Evolutionary conservation across 2,888 invertebrate species (phyloP).

Genomic region (Pristionchus entomophagus): DNA sequence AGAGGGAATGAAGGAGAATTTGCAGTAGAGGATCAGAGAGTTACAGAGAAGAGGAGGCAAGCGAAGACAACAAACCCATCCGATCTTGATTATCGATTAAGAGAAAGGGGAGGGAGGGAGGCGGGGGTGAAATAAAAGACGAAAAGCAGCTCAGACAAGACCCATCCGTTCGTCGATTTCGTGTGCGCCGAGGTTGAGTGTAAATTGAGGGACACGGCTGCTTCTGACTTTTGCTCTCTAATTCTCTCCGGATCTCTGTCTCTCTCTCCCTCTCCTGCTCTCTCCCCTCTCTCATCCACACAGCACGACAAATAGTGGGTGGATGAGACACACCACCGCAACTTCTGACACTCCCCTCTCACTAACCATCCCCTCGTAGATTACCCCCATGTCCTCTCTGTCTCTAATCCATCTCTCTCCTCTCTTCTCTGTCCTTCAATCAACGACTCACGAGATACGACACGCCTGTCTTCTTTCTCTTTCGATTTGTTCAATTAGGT

Average conservation of each 20-base stretch:
- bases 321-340: constrained; percentile 31
- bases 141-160: constrained; percentile 9
- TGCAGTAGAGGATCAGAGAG: constrained; percentile 37
- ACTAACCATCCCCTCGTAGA: constrained; percentile 19
- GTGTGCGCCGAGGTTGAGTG: constrained; percentile 38
- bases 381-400: constrained; percentile 2
- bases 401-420: constrained; percentile 40
- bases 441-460: neutral
- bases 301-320: constrained; percentile 39
- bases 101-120: neutral
- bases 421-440: constrained; percentile 29
- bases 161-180: constrained; percentile 42
- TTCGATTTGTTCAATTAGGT: constrained; percentile 29
- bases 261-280: constrained; percentile 31
- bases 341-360: constrained; percentile 17
- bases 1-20: neutral
- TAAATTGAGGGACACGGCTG: constrained; percentile 45
- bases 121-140: neutral
- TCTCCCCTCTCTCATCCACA: neutral
- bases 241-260: constrained; percentile 8
- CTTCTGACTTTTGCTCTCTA: constrained; percentile 40
- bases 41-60: neutral
- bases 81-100: constrained; percentile 38
- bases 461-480: constrained; percentile 14
- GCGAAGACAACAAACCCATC: constrained; percentile 7